Evolutionary conservation across 2,888 invertebrate species (phyloP), one percentile per base, ranked within the genome.

Genomic region (Lasius platythorax): DNA sequence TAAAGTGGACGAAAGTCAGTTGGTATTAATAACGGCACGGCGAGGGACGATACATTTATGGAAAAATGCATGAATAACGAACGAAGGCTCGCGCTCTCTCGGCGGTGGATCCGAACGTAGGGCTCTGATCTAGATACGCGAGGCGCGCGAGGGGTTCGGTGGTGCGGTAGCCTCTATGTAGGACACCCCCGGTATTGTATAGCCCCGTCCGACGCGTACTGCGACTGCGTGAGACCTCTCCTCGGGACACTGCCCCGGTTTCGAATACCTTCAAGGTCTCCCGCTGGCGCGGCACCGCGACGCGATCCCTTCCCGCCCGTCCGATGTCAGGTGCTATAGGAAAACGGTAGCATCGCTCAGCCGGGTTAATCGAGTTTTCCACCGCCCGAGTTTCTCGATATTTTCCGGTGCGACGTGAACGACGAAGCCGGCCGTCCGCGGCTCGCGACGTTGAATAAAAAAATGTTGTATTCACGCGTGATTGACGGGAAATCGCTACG

Each of bases 221-320:
- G 93, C 93, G 93, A 87, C 90, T 92, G 93, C 92, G 93, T 90
- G 87, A 83, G 83, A 88, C 87, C 89, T 89, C 90, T 88, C 89
- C 88, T 89, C 89, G 91, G 93, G 93, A 91, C 94, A 94, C 92
- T 94, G 94, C 92, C 92, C 94, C 91, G 93, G 93, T 94, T 94
- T 93, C 93, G 88, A 92, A 92, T 91, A 92, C 92, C 94, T 94
- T 94, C 94, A 94, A 94, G 94, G 94, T 94, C 93, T 91, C 53
- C n/a, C 90, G 85, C 86, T 87, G 87, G 89, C 87, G 89, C 89
- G 82, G 84, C 73, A 86, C 81, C 84, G 67, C 82, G 83, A 83
- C 88, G 75, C 88, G 85, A 86, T 85, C 85, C 84, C 85, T 67
- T 83, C 66, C 50, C 46, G 66, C 75, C 66, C 70, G 64, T 23